These are phyloP conservation scores for Mesopsocus fuscifrons DNA, from an alignment of 2,888 invertebrate genomes.

Conservation along the genomic window DNA sequence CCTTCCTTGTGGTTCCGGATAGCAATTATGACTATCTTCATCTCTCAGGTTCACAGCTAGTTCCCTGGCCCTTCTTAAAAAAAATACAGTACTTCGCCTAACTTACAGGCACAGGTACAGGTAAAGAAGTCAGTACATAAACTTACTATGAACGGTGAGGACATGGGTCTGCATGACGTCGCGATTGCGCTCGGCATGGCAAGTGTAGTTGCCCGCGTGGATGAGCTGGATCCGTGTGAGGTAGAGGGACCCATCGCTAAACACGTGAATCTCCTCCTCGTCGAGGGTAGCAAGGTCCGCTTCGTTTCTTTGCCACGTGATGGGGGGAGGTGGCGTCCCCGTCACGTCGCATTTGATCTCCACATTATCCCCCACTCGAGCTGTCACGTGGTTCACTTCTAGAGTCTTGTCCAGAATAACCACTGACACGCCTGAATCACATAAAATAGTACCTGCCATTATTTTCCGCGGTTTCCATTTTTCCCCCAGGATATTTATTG, in stretches of 20 bases:
- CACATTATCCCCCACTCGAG: slow-evolving; percentile 53
- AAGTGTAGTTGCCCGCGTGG: slow-evolving; percentile 59
- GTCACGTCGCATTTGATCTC: slow-evolving; percentile 60
- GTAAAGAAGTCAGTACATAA: too few species aligned
- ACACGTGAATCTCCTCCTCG: slow-evolving; percentile 34
- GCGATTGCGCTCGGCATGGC: slow-evolving; percentile 49
- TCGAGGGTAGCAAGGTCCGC: slow-evolving; percentile 32
- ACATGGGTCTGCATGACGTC: slow-evolving; percentile 55
- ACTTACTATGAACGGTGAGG: slow-evolving; percentile 52
- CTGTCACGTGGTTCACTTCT: slow-evolving; percentile 46
- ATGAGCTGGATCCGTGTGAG: slow-evolving; percentile 49
- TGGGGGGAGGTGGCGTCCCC: slow-evolving; percentile 45
- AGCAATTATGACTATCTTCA: too few species aligned
- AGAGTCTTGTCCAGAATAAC: slow-evolving; percentile 51
- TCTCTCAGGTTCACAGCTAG: too few species aligned
- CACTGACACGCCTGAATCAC: slow-evolving; percentile 40
- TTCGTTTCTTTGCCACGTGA: slow-evolving; percentile 50
- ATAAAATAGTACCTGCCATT: slow-evolving; percentile 10
- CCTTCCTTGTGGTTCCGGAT: too few species aligned
- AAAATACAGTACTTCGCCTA: too few species aligned
- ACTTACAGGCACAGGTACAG: too few species aligned
- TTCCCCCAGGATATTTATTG: too few species aligned
- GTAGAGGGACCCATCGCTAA: slow-evolving; percentile 54
- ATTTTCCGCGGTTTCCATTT: too few species aligned
- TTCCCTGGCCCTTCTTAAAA: too few species aligned